Evolutionary conservation across 2,797 vertebrate genomes (phyloP).

Genomic region (Scomberomorus guttatus): DNA sequence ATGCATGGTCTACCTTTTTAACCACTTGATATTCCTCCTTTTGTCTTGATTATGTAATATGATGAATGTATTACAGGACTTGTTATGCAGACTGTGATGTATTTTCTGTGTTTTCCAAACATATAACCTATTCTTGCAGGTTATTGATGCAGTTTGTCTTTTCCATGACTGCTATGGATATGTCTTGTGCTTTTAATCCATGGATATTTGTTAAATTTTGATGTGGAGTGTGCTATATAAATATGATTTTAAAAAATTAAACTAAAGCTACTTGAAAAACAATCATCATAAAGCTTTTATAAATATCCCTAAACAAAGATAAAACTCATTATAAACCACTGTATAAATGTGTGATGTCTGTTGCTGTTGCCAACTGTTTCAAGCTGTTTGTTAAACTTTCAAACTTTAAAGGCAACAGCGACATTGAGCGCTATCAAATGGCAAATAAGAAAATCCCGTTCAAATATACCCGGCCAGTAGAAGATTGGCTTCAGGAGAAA

Average conservation of each 20-base stretch:
- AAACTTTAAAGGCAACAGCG: conserved; percentile 99
- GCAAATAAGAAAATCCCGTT: conserved; percentile 99
- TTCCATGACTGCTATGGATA: conserved; percentile 38
- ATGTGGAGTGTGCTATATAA: conserved; percentile 71
- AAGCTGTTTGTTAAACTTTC: conserved; percentile 94
- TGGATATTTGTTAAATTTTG: conserved; percentile 47
- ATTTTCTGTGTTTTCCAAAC: conserved; percentile 44
- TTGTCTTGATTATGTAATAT: conserved; percentile 37
- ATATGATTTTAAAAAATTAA: conserved; percentile 51
- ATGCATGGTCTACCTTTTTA: conserved; percentile 36
- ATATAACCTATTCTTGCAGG: conserved; percentile 56
- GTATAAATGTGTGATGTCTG: conserved; percentile 87
- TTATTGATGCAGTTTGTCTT: conserved; percentile 44
- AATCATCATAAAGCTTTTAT: conserved; percentile 79
- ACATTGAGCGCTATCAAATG: conserved; percentile 99
- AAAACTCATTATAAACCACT: conserved; percentile 84
- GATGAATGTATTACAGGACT: conserved; percentile 20
- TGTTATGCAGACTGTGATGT: conserved; percentile 43
- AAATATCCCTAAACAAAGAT: conserved; percentile 85
- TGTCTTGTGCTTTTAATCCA: conserved; percentile 49
- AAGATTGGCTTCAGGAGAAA: conserved; percentile 99
- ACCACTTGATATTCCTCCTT: conserved; percentile 39
- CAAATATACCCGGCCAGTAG: conserved; percentile 99
- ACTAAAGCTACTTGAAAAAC: conserved; percentile 71
- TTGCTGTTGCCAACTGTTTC: conserved; percentile 95